Evolutionary conservation across 2,888 invertebrate genomes (phyloP).

Genomic region (Hydriomena furcata): DNA sequence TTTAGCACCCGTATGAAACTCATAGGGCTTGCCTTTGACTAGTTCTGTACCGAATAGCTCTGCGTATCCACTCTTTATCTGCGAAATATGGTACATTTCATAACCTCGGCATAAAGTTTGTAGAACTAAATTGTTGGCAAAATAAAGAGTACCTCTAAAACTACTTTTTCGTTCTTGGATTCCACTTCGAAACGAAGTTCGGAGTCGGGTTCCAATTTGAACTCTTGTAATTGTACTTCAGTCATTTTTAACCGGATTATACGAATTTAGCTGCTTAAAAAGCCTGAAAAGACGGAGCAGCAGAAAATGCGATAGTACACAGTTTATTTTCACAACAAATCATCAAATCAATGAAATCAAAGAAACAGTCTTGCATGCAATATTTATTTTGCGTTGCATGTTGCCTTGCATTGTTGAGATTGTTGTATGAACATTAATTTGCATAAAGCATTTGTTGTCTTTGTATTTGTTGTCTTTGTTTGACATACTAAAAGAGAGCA

Average conservation of each 20-base stretch:
- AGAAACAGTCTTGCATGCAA: too few relatives aligned
- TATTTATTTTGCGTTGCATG: too few relatives aligned
- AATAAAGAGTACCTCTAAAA: conserved; percentile 84
- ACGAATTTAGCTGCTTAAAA: neutral
- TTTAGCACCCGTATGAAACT: conserved; percentile 95
- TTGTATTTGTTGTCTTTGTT: too few relatives aligned
- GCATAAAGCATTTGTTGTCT: too few relatives aligned
- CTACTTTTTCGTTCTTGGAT: conserved; percentile 91
- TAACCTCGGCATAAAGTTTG: conserved; percentile 12
- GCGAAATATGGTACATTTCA: conserved; percentile 30
- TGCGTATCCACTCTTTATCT: conserved; percentile 95
- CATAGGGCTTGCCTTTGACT: conserved; percentile 95
- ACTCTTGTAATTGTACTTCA: conserved; percentile 85
- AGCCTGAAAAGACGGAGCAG: too few relatives aligned
- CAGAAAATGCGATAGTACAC: too few relatives aligned
- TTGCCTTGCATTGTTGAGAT: too few relatives aligned
- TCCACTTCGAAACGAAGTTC: conserved; percentile 98
- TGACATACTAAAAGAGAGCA: too few relatives aligned
- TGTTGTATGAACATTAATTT: too few relatives aligned
- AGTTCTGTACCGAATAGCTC: conserved; percentile 99
- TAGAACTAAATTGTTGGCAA: too few relatives aligned
- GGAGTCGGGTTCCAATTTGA: conserved; percentile 92
- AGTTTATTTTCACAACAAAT: too few relatives aligned
- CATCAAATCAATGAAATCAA: too few relatives aligned
- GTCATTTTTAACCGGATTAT: conserved; percentile 55